These are phyloP conservation scores for Piscicola geometra DNA, from an alignment of 2,888 invertebrate genomes.

Conservation along the genomic window DNA sequence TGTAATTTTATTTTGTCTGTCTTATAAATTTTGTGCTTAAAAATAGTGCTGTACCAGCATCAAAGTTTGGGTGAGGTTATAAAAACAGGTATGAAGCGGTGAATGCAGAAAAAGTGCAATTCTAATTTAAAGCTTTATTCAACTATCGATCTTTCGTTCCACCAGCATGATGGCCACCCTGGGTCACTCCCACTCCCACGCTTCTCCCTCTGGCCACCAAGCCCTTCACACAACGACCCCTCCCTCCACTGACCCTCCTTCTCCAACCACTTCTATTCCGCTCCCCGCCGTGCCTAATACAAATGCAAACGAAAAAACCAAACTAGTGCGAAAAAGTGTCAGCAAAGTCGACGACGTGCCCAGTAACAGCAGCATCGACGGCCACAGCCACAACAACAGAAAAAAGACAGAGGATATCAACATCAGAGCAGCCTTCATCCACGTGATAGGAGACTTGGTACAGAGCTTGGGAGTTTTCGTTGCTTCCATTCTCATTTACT, in stretches of 20 bases:
- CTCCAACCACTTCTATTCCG: background rate
- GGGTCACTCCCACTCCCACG: conserved; percentile 27
- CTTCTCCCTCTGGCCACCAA: background rate
- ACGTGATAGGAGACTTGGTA: conserved; percentile 56
- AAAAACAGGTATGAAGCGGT: too few species aligned
- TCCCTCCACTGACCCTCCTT: background rate
- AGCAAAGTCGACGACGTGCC: too few species aligned
- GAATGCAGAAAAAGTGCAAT: too few species aligned
- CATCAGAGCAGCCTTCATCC: conserved; percentile 56
- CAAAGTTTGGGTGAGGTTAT: too few species aligned
- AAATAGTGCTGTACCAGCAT: too few species aligned
- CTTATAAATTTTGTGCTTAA: too few species aligned
- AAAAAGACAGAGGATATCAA: conserved; percentile 50
- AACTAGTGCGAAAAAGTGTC: too few species aligned
- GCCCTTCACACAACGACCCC: background rate
- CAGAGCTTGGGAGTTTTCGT: conserved; percentile 56
- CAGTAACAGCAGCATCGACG: too few species aligned
- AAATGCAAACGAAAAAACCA: conserved; percentile 6
- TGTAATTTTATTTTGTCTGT: too few species aligned
- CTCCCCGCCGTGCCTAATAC: background rate
- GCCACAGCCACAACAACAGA: background rate
- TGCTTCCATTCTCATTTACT: conserved; percentile 54
- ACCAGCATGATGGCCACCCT: conserved; percentile 27
- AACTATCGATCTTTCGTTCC: too few species aligned
- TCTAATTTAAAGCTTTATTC: too few species aligned